Base-by-base conservation (phyloP, 2,113 vertebrate species). In the Sceloporus tristichus region DNA sequence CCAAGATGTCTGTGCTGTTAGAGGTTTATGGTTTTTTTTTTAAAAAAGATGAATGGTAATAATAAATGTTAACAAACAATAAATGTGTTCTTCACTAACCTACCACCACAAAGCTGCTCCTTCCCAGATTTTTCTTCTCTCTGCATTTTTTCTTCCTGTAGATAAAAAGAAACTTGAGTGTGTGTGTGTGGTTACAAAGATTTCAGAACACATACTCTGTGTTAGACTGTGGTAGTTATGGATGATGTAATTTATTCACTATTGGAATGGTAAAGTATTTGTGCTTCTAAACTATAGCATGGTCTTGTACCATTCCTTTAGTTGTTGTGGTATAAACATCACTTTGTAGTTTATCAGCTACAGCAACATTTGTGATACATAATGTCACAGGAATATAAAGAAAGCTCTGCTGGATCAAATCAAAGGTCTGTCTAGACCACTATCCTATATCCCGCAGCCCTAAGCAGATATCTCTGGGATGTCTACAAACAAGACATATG, bases 21-120 rank as follows among this genome's bases (percentile, higher is more conserved):
- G 14, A 42, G 2, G 25, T 59, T 79, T 56, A 34, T 34, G 48
- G 42, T 3, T 27, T 9, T 2, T 21, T 34, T 62, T 62, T 9
- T 62, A 11, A 34, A n/a, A 48, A 7, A 7, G 48, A 48, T 48
- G 34, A 74, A 9, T 59, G 38, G 21, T 9, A 79, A 70, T 65
- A 7, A 27, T 85, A 13, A 10, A 7, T 4, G 59, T 5, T 71
- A 48, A 2, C 38, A 79, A 59, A 23, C 79, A 70, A n/a, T 84
- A 84, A 87, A 71, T 62, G 48, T 71, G 38, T 65, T 66, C 68
- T 89, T 79, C 82, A 89, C 82, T 89, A 89, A 89, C 87, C 87
- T 89, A 89, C 82, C 87, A 89, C 87, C 82, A 85, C 68, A 85
- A 74, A 85, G 21, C 38, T 89, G 76, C 66, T 89, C 65, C 38